Conservation (phyloP, 92 coral and sea anemone species). For the Diadumene lineata region DNA sequence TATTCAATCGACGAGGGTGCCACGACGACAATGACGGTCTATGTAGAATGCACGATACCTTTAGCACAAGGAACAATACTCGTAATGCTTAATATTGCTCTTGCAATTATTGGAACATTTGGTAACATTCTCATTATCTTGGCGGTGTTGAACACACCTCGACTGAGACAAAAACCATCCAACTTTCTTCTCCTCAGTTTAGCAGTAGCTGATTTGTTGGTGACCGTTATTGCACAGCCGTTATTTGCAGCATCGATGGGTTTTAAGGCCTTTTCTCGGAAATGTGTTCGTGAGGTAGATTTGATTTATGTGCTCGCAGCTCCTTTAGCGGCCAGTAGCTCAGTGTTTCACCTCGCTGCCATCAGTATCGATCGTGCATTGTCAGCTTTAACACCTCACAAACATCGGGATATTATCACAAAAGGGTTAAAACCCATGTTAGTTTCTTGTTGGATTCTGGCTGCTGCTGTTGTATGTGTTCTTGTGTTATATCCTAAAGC, state of each 20-base stretch:
- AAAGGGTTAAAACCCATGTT: not conserved
- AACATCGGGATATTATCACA: constrained; percentile 1
- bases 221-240: constrained; percentile 7
- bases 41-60: not conserved
- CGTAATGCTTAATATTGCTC: not conserved
- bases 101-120: not conserved
- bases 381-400: constrained; percentile 1
- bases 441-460: not conserved
- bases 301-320: not conserved
- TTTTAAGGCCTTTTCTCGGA: not conserved
- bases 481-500: not conserved
- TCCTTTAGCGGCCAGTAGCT: not conserved
- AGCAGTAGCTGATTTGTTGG: constrained; percentile 15
- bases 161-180: constrained; percentile 5
- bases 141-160: constrained; percentile 3
- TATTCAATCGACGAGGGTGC: not conserved
- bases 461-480: not conserved
- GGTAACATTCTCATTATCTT: constrained; percentile 8
- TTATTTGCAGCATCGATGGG: not conserved
- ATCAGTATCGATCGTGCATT: constrained; percentile 6
- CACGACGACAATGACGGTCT: not conserved
- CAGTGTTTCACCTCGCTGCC: constrained; percentile 8
- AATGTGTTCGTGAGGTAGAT: not conserved
- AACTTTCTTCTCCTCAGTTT: constrained; percentile 16
- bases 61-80: not conserved